These are phyloP conservation scores for Gobio gobio DNA, from an alignment of 2,113 vertebrate genomes.

Conservation along the genomic window DNA sequence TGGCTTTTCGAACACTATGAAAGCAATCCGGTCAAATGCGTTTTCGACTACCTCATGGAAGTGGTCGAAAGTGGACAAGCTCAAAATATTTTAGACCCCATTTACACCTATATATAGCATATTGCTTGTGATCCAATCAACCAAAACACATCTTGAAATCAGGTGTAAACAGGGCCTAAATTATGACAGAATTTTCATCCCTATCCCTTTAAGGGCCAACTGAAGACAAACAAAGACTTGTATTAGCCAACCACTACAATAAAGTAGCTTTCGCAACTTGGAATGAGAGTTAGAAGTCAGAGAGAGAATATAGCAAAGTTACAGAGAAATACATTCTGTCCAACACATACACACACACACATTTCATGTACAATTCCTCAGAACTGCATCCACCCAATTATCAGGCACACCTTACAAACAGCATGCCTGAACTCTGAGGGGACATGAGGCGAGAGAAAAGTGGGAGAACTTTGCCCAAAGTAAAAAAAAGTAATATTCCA, in stretches of 20 bases:
- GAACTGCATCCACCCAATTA: neutral
- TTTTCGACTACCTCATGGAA: too few relatives aligned
- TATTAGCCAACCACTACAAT: neutral
- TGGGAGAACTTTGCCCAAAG: neutral
- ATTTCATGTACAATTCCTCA: neutral
- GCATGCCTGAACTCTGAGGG: constrained; percentile 22
- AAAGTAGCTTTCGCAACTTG: neutral
- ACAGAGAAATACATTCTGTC: constrained; percentile 16
- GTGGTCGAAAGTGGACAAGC: too few relatives aligned
- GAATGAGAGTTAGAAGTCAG: neutral
- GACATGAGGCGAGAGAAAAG: neutral
- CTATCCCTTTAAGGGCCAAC: neutral
- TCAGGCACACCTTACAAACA: neutral
- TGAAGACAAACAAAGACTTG: neutral
- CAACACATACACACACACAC: neutral
- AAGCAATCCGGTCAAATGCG: too few relatives aligned
- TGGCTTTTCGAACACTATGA: too few relatives aligned
- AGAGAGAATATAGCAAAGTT: neutral
- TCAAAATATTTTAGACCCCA: too few relatives aligned
- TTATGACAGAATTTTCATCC: too few relatives aligned
- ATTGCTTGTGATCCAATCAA: neutral
- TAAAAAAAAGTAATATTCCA: neutral
- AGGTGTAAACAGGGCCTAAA: neutral
- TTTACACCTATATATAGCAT: too few relatives aligned
- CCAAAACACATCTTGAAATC: too few relatives aligned